Percentiles rank a stretch among this genome's conserved stretches.
Conservation (phyloP, 2,888 invertebrate genomes). For the Macrosiphum euphorbiae region DNA sequence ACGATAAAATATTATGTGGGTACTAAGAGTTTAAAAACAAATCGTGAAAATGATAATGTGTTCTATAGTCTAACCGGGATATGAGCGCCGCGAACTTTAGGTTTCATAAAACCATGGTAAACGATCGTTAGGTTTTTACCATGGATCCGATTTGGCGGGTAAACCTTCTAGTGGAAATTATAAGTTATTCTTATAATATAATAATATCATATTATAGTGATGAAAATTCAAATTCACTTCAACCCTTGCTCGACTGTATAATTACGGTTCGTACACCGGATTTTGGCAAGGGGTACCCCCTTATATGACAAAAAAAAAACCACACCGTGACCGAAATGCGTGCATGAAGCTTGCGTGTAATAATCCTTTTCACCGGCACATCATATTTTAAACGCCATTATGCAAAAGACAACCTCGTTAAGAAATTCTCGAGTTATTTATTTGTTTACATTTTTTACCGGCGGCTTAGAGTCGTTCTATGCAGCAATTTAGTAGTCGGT, state of each 20-base stretch:
- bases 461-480: not conserved
- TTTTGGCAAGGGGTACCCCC: constrained; percentile 10
- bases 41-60: not conserved
- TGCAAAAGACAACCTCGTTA: constrained; percentile 63
- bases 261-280: constrained; percentile 47
- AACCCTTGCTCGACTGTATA: constrained; percentile 19
- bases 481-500: not conserved
- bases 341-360: constrained; percentile 58
- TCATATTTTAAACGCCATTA: constrained; percentile 61
- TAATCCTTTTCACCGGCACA: constrained; percentile 63
- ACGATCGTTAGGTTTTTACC: constrained; percentile 1
- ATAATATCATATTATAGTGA: constrained; percentile 1
- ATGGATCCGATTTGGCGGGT: not conserved
- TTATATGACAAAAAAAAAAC: constrained; percentile 35
- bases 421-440: constrained; percentile 57
- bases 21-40: not conserved
- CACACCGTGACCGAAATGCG: constrained; percentile 63
- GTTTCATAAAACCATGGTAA: not conserved
- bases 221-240: constrained; percentile 49
- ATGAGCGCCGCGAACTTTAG: not conserved
- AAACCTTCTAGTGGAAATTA: not conserved
- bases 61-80: not conserved
- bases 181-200: constrained; percentile 22
- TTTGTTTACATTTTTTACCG: constrained; percentile 54
- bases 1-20: not conserved